phyloP scores from a whole-genome alignment of 2,888 invertebrate genomes.

The Ceriagrion tenellum region DNA sequence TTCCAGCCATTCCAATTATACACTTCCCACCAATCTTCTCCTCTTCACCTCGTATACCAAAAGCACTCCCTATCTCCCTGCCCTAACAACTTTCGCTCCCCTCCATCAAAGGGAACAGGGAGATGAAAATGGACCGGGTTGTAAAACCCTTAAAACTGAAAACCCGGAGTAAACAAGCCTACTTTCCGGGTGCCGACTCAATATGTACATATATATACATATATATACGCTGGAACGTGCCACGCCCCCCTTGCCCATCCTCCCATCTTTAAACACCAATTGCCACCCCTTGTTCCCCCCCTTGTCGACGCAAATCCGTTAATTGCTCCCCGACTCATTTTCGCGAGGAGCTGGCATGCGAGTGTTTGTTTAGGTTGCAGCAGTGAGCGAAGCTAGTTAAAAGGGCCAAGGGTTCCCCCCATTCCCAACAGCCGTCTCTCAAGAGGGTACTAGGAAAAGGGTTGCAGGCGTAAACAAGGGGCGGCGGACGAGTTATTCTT shows the following conservation, averaged over 20 bases:
- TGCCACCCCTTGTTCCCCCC: neutral
- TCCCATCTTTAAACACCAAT: neutral
- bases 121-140: neutral
- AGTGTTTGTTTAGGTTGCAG: conserved; percentile 6
- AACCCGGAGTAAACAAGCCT: conserved; percentile 24
- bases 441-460: neutral
- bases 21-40: neutral
- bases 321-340: conserved; percentile 28
- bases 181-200: neutral
- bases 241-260: neutral
- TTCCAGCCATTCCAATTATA: neutral
- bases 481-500: neutral
- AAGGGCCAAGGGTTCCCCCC: neutral
- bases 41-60: neutral
- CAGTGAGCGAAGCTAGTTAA: neutral
- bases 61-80: neutral
- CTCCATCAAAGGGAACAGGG: neutral
- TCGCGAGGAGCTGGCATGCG: neutral
- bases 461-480: neutral
- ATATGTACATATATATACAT: too few relatives aligned
- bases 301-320: neutral
- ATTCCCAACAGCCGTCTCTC: neutral
- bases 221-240: neutral
- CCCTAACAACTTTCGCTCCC: neutral
- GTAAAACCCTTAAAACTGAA: neutral